phyloP scores from a whole-genome alignment of 2,113 vertebrate genomes.

The Oncorhynchus keta region DNA sequence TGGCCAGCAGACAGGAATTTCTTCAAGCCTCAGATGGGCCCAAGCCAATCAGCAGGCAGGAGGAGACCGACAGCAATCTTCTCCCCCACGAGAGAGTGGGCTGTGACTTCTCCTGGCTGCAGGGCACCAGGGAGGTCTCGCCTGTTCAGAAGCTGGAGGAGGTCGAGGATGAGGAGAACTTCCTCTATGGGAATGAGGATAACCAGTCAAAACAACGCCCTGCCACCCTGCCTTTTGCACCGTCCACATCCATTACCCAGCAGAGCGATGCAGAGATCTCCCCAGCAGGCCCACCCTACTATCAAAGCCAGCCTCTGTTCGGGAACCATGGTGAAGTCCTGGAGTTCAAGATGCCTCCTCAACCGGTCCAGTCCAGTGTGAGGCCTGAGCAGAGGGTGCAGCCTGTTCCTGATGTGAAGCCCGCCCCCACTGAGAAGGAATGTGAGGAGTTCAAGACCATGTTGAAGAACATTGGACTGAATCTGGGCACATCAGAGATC shows the following conservation, averaged over 20 bases:
- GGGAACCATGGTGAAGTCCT: not conserved
- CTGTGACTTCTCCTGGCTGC: constrained; percentile 83
- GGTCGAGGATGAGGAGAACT: constrained; percentile 92
- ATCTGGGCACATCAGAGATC: constrained; percentile 79
- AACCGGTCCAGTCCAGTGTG: constrained; percentile 7
- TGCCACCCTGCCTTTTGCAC: constrained; percentile 15
- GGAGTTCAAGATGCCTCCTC: constrained; percentile 2
- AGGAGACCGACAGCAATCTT: constrained; percentile 78
- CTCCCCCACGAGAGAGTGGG: constrained; percentile 87
- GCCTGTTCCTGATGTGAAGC: not conserved
- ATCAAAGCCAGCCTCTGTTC: constrained; percentile 4
- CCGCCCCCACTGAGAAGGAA: constrained; percentile 33
- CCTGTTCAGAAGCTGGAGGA: constrained; percentile 51
- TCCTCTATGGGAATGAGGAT: constrained; percentile 84
- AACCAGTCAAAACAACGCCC: constrained; percentile 15
- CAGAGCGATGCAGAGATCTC: not conserved
- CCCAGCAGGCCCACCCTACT: not conserved
- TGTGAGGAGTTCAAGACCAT: constrained; percentile 84
- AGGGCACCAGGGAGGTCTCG: constrained; percentile 64
- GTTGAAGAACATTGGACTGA: constrained; percentile 86
- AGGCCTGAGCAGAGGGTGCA: constrained; percentile 15
- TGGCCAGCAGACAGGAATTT: not conserved
- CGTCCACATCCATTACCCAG: constrained; percentile 8
- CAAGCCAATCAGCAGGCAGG: constrained; percentile 51
- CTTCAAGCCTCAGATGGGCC: constrained; percentile 31